A percentile compares a stretch with the other conserved stretches of the same genome.
Evolutionary conservation across 2,888 invertebrate genomes (phyloP).

Genomic region (Anaspis maculata): DNA sequence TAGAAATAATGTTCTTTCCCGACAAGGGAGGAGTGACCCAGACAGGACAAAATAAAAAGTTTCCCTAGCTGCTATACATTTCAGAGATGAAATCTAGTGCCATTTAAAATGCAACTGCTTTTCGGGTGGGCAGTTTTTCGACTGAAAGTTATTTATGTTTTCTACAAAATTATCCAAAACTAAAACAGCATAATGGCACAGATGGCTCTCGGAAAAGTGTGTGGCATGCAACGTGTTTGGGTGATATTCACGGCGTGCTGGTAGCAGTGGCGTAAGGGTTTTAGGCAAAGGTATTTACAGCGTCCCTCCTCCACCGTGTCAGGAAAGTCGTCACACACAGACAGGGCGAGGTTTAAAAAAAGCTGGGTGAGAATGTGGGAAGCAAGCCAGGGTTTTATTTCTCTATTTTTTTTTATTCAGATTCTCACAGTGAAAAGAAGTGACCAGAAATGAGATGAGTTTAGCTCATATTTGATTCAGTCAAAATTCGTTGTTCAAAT

Average conservation of each 20-base stretch:
- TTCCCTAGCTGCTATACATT: background rate
- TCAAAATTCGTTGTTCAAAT: too few relatives aligned
- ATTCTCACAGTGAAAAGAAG: too few relatives aligned
- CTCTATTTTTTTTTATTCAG: too few relatives aligned
- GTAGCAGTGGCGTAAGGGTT: slow-evolving; percentile 13
- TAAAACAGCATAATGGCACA: too few relatives aligned
- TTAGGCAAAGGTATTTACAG: slow-evolving; percentile 29
- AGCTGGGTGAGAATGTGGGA: too few relatives aligned
- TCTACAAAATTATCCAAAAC: too few relatives aligned
- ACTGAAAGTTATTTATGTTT: too few relatives aligned
- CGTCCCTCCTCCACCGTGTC: slow-evolving; percentile 44
- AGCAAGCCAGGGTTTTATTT: too few relatives aligned
- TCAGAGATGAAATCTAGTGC: too few relatives aligned
- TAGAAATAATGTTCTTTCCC: slow-evolving; percentile 58
- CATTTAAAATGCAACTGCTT: too few relatives aligned
- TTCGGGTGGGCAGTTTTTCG: background rate
- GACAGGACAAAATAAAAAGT: slow-evolving; percentile 2
- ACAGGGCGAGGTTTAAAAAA: slow-evolving; percentile 35
- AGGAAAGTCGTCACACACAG: slow-evolving; percentile 39
- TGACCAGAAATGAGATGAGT: too few relatives aligned
- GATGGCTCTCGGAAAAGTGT: background rate
- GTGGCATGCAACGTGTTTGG: slow-evolving; percentile 9
- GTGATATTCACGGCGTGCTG: slow-evolving; percentile 13
- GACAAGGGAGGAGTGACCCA: slow-evolving; percentile 49
- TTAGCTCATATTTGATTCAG: too few relatives aligned